phyloP scores from a whole-genome alignment of 2,797 vertebrate species.

The Rhabdomys pumilio region DNA sequence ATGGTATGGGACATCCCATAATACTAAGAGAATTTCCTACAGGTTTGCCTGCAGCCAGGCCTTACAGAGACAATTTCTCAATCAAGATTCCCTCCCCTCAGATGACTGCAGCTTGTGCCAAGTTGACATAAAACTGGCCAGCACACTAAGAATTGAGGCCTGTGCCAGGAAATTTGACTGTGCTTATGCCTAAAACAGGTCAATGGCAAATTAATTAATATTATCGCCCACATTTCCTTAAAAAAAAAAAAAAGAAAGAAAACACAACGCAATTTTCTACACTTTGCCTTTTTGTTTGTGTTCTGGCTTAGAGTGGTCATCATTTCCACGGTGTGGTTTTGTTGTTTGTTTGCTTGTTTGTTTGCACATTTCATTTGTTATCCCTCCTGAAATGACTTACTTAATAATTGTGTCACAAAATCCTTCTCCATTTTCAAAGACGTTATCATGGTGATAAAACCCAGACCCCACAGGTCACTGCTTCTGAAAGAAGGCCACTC shows the following conservation, averaged over 20 bases:
- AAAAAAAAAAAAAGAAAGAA: too few species aligned
- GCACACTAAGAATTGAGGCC: not conserved
- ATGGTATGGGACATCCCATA: not conserved
- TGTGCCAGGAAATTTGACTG: not conserved
- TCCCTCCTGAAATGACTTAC: constrained; percentile 34
- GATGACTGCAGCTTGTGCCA: not conserved
- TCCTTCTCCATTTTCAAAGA: not conserved
- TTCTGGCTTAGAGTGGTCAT: not conserved
- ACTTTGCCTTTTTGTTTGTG: not conserved
- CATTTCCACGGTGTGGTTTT: not conserved
- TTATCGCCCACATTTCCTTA: too few species aligned
- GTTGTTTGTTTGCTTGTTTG: not conserved
- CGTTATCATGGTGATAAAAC: not conserved
- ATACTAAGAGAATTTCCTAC: not conserved
- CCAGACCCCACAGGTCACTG: not conserved
- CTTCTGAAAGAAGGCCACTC: constrained; percentile 15
- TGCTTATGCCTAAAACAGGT: not conserved
- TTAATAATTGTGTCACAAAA: not conserved
- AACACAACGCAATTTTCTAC: not conserved
- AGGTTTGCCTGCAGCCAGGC: not conserved
- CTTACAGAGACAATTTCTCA: not conserved
- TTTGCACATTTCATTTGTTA: too few species aligned
- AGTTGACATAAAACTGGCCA: not conserved
- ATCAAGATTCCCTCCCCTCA: not conserved
- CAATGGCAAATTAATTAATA: not conserved